Percentiles rank a stretch among this genome's conserved stretches.
Evolutionary conservation across 2,113 vertebrate genomes (phyloP).

Genomic region (Thalassoma bifasciatum): DNA sequence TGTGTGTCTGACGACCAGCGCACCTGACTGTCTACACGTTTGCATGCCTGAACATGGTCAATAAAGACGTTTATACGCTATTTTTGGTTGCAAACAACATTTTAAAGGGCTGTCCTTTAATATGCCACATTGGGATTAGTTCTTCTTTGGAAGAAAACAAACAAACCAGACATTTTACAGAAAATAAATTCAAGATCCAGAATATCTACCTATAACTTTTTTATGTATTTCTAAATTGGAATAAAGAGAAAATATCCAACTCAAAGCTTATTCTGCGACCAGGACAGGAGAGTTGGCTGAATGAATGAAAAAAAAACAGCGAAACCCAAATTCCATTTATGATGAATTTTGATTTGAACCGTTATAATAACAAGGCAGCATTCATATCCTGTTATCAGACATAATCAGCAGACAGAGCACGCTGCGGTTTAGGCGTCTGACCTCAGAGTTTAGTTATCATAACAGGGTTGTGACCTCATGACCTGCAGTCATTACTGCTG

Average conservation of each 20-base stretch:
- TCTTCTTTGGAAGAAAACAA: not conserved
- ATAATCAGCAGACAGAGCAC: conserved; percentile 38
- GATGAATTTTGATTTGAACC: conserved; percentile 40
- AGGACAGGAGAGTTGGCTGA: not conserved
- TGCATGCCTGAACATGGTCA: not conserved
- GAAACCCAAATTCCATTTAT: conserved; percentile 12
- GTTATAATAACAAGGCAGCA: conserved; percentile 32
- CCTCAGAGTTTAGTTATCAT: conserved; percentile 72
- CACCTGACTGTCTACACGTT: not conserved
- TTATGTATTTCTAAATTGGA: too few relatives aligned
- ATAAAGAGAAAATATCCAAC: too few relatives aligned
- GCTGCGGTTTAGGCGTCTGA: conserved; percentile 50
- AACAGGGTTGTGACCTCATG: conserved; percentile 69
- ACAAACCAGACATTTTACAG: not conserved
- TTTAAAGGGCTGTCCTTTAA: conserved; percentile 2
- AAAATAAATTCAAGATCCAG: too few relatives aligned
- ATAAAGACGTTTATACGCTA: not conserved
- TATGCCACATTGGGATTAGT: not conserved
- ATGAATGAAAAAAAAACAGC: not conserved
- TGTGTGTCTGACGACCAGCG: conserved; percentile 18
- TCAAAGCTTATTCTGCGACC: not conserved
- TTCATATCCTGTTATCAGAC: conserved; percentile 56
- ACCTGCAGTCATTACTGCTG: conserved; percentile 71
- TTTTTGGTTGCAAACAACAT: not conserved
- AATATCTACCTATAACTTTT: too few relatives aligned